A percentile compares a stretch with the other conserved stretches of the same genome.
Evolutionary conservation across 2,888 invertebrate species (phyloP).

Genomic region (Pharmacophagus antenor): DNA sequence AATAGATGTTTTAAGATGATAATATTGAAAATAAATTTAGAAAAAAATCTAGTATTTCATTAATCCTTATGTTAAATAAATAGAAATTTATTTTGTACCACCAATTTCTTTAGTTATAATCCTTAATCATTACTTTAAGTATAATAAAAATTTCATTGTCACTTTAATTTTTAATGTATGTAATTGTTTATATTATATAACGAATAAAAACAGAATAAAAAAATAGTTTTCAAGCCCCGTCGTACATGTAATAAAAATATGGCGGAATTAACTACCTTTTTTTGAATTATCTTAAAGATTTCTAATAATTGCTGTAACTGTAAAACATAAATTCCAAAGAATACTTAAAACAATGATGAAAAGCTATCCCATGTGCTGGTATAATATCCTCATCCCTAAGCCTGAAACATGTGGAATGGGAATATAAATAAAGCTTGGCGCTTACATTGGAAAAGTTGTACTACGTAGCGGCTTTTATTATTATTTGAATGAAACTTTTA

Average conservation of each 20-base stretch:
- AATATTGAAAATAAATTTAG: conserved; percentile 71
- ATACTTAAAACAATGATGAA: too few relatives aligned
- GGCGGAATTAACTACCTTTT: too few relatives aligned
- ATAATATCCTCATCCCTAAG: background rate
- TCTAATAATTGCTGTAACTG: too few relatives aligned
- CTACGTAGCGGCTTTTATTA: background rate
- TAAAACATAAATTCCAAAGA: too few relatives aligned
- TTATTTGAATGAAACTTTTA: conserved; percentile 7
- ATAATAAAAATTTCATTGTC: too few relatives aligned
- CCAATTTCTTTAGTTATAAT: background rate
- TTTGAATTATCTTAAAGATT: too few relatives aligned
- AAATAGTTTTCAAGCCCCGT: too few relatives aligned
- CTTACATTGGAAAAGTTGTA: conserved; percentile 4
- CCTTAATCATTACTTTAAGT: background rate
- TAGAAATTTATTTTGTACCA: background rate
- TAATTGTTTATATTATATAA: too few relatives aligned
- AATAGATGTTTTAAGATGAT: conserved; percentile 62
- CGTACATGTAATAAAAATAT: too few relatives aligned
- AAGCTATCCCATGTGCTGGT: too few relatives aligned
- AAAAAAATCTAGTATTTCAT: conserved; percentile 42
- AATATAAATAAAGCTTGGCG: background rate
- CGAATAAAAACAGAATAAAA: too few relatives aligned
- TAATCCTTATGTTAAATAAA: background rate
- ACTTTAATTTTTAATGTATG: too few relatives aligned
- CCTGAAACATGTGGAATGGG: background rate